Evolutionary conservation across 1,140 invertebrate genomes (phyloP).

Genomic region (Drosophila lacertosa): DNA sequence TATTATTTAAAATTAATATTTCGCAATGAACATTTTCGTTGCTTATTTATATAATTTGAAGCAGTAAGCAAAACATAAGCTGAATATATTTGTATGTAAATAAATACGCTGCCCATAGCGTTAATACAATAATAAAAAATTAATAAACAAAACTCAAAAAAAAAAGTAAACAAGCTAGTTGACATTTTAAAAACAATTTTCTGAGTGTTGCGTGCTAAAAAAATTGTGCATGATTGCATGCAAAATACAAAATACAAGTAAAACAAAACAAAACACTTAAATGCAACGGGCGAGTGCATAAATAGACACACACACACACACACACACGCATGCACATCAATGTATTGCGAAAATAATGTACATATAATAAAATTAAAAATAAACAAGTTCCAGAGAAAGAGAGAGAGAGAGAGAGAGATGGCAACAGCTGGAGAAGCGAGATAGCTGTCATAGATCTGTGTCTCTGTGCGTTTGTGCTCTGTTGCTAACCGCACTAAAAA

Average conservation of each 20-base stretch:
- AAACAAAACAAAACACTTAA: slow-evolving; percentile 75
- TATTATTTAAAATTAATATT: slow-evolving; percentile 35
- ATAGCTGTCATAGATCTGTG: slow-evolving; percentile 17
- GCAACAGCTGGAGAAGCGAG: slow-evolving; percentile 34
- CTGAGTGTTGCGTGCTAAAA: slow-evolving; percentile 33
- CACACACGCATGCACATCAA: slow-evolving; percentile 21
- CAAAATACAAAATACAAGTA: slow-evolving; percentile 59
- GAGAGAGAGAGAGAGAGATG: slow-evolving; percentile 34
- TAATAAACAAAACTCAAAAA: slow-evolving; percentile 33
- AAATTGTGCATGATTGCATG: slow-evolving; percentile 51
- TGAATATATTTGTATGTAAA: slow-evolving; percentile 59
- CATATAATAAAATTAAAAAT: slow-evolving; percentile 75
- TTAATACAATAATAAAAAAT: slow-evolving; percentile 41
- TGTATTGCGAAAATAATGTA: slow-evolving; percentile 61
- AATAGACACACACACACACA: slow-evolving; percentile 49
- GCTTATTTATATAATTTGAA: slow-evolving; percentile 71
- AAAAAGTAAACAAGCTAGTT: slow-evolving; percentile 46
- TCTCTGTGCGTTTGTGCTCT: slow-evolving; percentile 24
- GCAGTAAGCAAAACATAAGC: slow-evolving; percentile 67
- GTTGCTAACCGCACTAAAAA: slow-evolving; percentile 74
- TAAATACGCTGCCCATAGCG: slow-evolving; percentile 59
- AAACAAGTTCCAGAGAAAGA: slow-evolving; percentile 45
- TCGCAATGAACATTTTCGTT: slow-evolving; percentile 36
- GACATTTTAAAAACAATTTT: slow-evolving; percentile 74
- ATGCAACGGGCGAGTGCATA: slow-evolving; percentile 68